A percentile compares a stretch with the other conserved stretches of the same genome.
phyloP scores from a whole-genome alignment of 2,888 invertebrate species.

The Epiblema foenella region DNA sequence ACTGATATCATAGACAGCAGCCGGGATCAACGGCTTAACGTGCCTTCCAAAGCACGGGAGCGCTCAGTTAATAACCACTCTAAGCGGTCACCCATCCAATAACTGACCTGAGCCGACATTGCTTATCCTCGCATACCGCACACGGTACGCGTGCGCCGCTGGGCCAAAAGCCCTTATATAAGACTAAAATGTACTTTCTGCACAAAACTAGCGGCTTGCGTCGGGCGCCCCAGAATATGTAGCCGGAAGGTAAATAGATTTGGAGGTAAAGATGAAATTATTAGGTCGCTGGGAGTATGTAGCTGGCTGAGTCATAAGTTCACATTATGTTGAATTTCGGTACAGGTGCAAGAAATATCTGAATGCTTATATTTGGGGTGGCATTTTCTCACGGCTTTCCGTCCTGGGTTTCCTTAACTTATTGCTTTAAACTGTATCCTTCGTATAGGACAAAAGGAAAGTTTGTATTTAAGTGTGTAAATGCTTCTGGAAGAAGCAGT shows the following conservation, averaged over 20 bases:
- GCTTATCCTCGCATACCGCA: no score
- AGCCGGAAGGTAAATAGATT: constrained; percentile 42
- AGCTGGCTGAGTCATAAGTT: constrained; percentile 22
- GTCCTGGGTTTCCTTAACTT: neutral
- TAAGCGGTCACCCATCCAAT: no score
- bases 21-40: no score
- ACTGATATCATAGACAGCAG: no score
- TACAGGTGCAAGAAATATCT: constrained; percentile 12
- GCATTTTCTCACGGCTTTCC: neutral
- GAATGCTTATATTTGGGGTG: constrained; percentile 19
- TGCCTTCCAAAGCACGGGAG: no score
- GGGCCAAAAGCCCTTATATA: neutral
- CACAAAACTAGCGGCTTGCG: neutral
- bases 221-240: constrained; percentile 28
- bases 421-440: neutral
- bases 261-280: constrained; percentile 36
- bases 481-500: no score
- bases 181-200: constrained; percentile 15
- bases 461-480: neutral
- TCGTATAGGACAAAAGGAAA: neutral
- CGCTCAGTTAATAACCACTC: no score
- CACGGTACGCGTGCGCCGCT: no score
- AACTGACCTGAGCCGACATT: no score
- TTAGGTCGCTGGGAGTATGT: constrained; percentile 33
- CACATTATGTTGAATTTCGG: constrained; percentile 26